These are phyloP conservation scores for Amphiprion percula DNA, from an alignment of 2,113 vertebrate genomes.

Conservation along the genomic window DNA sequence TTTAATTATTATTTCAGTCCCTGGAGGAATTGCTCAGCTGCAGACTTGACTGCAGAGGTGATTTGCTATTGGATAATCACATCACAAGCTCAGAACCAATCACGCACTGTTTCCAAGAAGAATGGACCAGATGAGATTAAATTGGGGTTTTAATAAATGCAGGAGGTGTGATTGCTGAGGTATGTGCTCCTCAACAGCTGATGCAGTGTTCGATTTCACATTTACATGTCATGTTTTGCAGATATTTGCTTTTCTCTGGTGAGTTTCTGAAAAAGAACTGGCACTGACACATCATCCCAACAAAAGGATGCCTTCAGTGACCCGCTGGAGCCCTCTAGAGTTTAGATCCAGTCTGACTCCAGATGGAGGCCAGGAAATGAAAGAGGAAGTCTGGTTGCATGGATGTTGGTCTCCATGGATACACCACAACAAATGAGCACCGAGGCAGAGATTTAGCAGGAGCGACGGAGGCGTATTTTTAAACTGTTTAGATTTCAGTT, in stretches of 20 bases:
- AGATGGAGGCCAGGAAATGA: neutral
- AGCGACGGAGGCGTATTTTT: neutral
- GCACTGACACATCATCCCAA: neutral
- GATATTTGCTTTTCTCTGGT: neutral
- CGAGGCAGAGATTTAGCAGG: slow-evolving; percentile 34
- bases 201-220: neutral
- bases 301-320: slow-evolving; percentile 8
- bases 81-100: slow-evolving; percentile 69
- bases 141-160: slow-evolving; percentile 38
- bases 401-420: slow-evolving; percentile 61
- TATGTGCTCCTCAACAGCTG: slow-evolving; percentile 3
- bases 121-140: slow-evolving; percentile 24
- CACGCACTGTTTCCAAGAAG: slow-evolving; percentile 76
- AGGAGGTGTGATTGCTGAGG: slow-evolving; percentile 8
- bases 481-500: neutral
- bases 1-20: slow-evolving; percentile 19
- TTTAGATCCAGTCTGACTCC: slow-evolving; percentile 9
- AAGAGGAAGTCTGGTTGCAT: slow-evolving; percentile 15
- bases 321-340: slow-evolving; percentile 63
- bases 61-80: slow-evolving; percentile 67
- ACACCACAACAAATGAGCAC: slow-evolving; percentile 60
- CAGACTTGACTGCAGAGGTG: slow-evolving; percentile 57
- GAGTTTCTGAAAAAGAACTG: neutral
- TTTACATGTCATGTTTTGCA: neutral
- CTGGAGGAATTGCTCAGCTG: slow-evolving; percentile 49